Base-by-base conservation (phyloP, 2,888 invertebrate species). In the Lydus trimaculatus region DNA sequence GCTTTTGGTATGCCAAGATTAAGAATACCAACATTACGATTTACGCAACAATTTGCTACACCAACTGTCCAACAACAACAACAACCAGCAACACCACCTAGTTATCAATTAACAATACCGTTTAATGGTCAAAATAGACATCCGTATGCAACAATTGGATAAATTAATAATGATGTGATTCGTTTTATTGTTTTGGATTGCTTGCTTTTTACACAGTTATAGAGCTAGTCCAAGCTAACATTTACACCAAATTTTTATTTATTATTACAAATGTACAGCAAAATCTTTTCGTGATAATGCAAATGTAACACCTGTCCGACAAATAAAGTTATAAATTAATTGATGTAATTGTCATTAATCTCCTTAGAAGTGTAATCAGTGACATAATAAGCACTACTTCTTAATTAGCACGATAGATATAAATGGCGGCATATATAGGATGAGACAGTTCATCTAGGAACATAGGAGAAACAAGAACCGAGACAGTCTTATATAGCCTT, bases 31-130 rank as follows among this genome's bases (percentile, higher is more conserved):
- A 67, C 65, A 28, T 28, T 79, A 4, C 80, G 79, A 62, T 74
- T 75, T 8, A 79, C 76, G n/a, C 76, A 73, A 61, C 71, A 76
- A 20, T 82, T 76, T 65, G 82, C 82, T 15, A 80, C 79, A 15
- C 77, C 79, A 0, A 80, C 78, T 0, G 64, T 76, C 7, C 56
- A 73, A 25, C 78, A 77, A 52, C 48, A 76, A 17, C 74, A 67
- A 62, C 72, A 67, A 4, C 71, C 74, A 64, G 25, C 43, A 15
- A 59, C 60, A 9, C 17, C 9, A 13, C 3, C 20, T 23, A 48
- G 43, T 39, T 61, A 63, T 25, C 56, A 69, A n/a, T 69, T 65
- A 59, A 25, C 58, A 6, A 28, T 64, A 17, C 61, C 63, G 28
- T 60, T 61, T 15, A 33, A 11, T 33, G n/a, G 36, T 3, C 23